phyloP scores from a whole-genome alignment of 2,888 invertebrate genomes.

The Nipponacmea schrenckii region DNA sequence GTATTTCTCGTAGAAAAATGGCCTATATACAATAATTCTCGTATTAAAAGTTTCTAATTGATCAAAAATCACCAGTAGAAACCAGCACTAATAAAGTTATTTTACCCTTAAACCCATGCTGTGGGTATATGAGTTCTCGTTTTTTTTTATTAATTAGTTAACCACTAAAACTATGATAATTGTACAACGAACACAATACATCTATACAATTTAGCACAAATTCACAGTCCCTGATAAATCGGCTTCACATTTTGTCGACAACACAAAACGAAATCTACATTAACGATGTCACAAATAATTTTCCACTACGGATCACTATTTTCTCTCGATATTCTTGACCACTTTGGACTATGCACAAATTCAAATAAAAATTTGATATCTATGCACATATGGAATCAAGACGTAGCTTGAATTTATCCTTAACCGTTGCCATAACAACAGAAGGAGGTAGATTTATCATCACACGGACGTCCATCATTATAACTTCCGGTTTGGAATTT shows the following conservation, averaged over 20 bases:
- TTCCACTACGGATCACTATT: neutral
- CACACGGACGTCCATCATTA: slow-evolving; percentile 8
- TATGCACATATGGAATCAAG: no score
- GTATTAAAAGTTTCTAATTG: no score
- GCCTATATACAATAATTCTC: no score
- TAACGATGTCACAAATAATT: neutral
- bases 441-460: slow-evolving; percentile 15
- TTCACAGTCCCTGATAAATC: neutral
- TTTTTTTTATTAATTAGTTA: no score
- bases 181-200: neutral
- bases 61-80: neutral
- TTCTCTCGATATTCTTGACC: neutral
- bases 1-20: no score
- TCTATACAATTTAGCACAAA: slow-evolving; percentile 8
- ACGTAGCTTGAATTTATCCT: neutral
- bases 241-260: slow-evolving; percentile 6
- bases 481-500: slow-evolving; percentile 11
- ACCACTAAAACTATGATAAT: neutral
- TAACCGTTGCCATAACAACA: slow-evolving; percentile 4
- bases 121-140: no score
- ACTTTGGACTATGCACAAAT: no score
- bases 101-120: neutral
- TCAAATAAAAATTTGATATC: no score
- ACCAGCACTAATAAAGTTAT: slow-evolving; percentile 1
- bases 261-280: slow-evolving; percentile 6